A percentile compares a stretch with the other conserved stretches of the same genome.
Evolutionary conservation across 2,888 invertebrate species (phyloP).

Genomic region (Meteorus colon): DNA sequence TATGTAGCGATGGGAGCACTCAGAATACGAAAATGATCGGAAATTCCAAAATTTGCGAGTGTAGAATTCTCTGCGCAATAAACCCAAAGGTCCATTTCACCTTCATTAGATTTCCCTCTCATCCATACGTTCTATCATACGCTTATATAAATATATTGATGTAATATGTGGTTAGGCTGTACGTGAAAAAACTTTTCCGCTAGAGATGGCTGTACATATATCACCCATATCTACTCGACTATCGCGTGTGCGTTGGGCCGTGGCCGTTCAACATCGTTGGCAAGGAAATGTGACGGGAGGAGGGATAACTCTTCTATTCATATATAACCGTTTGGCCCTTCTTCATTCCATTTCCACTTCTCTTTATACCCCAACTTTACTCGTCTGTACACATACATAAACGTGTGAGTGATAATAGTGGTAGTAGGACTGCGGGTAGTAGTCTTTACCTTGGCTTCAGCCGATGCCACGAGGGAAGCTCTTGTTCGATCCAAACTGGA

Average conservation of each 20-base stretch:
- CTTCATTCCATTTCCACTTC: background rate
- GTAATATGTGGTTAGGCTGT: constrained; percentile 6
- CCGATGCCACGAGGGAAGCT: background rate
- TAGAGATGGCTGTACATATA: constrained; percentile 7
- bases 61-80: background rate
- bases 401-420: background rate
- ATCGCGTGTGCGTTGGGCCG: constrained; percentile 13
- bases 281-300: constrained; percentile 3
- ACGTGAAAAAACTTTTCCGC: constrained; percentile 14
- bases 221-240: constrained; percentile 22
- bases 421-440: background rate
- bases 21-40: background rate
- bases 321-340: background rate
- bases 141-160: background rate
- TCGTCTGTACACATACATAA: background rate
- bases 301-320: constrained; percentile 13
- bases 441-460: background rate
- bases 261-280: constrained; percentile 14
- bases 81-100: background rate
- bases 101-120: background rate
- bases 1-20: background rate
- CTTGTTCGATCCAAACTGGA: background rate
- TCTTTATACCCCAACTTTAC: background rate
- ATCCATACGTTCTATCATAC: background rate
- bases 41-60: background rate